Percentiles rank a stretch among this genome's conserved stretches.
Evolutionary conservation across 2,797 vertebrate genomes (phyloP).

Genomic region (Phoebastria nigripes): DNA sequence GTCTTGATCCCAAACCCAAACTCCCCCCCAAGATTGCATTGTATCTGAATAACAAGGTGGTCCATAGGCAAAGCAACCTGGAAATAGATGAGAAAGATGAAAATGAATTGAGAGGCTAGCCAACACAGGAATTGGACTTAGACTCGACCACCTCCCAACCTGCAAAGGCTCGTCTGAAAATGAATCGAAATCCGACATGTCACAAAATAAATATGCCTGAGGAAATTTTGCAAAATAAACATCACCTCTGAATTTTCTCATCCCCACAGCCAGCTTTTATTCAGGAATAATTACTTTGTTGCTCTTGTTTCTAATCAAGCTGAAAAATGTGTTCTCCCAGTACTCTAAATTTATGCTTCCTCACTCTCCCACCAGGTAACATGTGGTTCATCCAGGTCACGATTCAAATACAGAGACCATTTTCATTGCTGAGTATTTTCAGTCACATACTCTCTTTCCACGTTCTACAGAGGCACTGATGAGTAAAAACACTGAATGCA

Average conservation of each 20-base stretch:
- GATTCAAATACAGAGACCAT: not conserved
- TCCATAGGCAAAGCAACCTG: not conserved
- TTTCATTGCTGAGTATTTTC: not conserved
- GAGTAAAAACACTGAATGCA: not conserved
- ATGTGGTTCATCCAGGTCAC: not conserved
- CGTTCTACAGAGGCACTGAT: not conserved
- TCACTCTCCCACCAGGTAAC: not conserved
- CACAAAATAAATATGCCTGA: not conserved
- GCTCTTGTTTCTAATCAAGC: not conserved
- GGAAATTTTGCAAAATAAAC: not conserved
- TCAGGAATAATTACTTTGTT: not conserved
- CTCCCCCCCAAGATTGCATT: not conserved
- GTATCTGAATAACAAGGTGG: not conserved
- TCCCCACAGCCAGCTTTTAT: not conserved
- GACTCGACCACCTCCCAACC: not conserved
- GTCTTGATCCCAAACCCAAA: not conserved
- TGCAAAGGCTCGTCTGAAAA: not conserved
- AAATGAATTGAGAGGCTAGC: not conserved
- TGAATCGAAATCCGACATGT: fast-evolving
- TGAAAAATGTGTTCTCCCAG: not conserved
- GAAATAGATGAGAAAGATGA: not conserved
- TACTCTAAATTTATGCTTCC: not conserved
- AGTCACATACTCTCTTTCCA: not conserved
- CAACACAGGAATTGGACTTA: not conserved
- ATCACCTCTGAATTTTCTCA: not conserved